Base-by-base conservation (phyloP, 2,888 invertebrate species). In the Odontothrips loti region DNA sequence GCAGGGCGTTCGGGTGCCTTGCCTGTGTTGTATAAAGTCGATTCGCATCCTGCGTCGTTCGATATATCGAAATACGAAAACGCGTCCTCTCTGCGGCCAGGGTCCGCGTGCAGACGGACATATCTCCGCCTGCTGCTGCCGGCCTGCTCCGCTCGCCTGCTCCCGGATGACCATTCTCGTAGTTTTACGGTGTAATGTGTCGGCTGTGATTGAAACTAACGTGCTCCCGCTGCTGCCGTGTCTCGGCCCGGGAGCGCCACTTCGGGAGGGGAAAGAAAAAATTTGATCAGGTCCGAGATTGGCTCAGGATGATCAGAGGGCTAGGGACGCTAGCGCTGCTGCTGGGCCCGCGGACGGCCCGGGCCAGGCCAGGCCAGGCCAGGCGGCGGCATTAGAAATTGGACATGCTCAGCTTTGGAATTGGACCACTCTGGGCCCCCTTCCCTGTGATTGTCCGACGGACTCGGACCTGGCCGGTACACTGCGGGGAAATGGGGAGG, bases 281-380 rank as follows among this genome's bases (percentile, higher is more conserved):
- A 75, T 75, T 75, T 75, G 68, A 75, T 75, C 68, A 75, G 68
- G 68, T 75, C 68, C 58, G 58, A 75, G 68, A 75, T 75, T 75
- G 68, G 68, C 58, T 20, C 20, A 20, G 58, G 20, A 58, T 58
- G 58, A 20, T 20, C 34, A 43, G 34, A 43, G 34, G 34, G 34
- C 34, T 43, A 43, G 34, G 34, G 34, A 43, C 34, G 34, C 34
- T 43, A 15, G 58, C 17, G 58, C 20, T 20, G 58, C 58, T 17
- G 58, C 58, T 15, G 58, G 15, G 10, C 27, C 27, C 23, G 27
- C 23, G n/a, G 68, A 27, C 27, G 27, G 68, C n/a, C 68, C n/a
- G 68, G 23, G 8, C 51, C 68, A 10, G 68, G 68, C 68, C 23
- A 23, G 68, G 23, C 68, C 10, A 1, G 68, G 23, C 68, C 3